Conservation (phyloP, 2,113 vertebrate genomes). For the Sceloporus undulatus region DNA sequence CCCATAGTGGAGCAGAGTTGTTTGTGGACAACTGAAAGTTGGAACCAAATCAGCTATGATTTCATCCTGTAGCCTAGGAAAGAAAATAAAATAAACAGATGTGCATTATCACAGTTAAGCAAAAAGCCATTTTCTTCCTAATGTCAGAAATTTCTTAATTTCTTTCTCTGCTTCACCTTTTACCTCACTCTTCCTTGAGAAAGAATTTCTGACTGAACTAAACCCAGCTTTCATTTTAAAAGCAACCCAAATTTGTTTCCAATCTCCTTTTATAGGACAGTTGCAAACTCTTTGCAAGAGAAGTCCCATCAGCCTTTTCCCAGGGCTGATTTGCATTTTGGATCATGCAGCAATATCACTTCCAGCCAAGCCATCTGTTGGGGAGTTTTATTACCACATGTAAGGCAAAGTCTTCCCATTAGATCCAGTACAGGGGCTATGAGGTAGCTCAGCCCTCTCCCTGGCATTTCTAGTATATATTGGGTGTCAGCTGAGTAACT, state of each 20-base stretch:
- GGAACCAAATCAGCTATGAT: no score
- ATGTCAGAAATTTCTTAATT: neutral
- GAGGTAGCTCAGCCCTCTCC: conserved; percentile 23
- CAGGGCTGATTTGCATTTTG: conserved; percentile 43
- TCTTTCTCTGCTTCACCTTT: neutral
- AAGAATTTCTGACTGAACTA: conserved; percentile 30
- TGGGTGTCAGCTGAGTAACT: conserved; percentile 40
- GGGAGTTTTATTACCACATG: conserved; percentile 50
- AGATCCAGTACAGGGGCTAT: conserved; percentile 38
- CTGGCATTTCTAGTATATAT: neutral
- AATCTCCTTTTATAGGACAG: conserved; percentile 46
- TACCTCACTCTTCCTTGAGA: neutral
- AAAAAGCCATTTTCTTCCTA: neutral
- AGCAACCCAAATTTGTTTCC: conserved; percentile 26
- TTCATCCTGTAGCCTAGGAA: no score
- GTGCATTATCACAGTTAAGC: no score
- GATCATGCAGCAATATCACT: conserved; percentile 31
- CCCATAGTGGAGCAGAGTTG: no score
- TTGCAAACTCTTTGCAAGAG: neutral
- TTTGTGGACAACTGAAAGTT: no score
- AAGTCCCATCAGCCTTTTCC: neutral
- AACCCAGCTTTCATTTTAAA: conserved; percentile 48
- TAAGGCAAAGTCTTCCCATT: conserved; percentile 46
- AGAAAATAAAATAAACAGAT: no score
- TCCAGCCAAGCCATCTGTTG: conserved; percentile 48